phyloP scores from a whole-genome alignment of 2,888 invertebrate genomes.

The Stegana nigrithorax region DNA sequence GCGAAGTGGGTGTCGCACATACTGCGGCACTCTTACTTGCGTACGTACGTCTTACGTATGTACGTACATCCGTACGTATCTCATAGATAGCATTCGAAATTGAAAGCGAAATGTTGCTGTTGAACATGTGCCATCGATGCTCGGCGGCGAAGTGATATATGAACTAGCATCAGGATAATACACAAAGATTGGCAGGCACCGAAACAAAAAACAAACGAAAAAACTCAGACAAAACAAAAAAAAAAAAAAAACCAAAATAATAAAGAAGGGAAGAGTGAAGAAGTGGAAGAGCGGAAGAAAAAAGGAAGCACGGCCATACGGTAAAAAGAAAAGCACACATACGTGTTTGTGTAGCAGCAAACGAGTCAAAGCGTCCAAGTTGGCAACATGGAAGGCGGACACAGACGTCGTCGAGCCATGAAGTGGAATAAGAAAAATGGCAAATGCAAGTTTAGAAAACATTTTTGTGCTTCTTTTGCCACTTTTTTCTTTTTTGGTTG shows the following conservation, averaged over 20 bases:
- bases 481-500: background rate
- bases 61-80: slow-evolving; percentile 8
- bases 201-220: slow-evolving; percentile 14
- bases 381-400: slow-evolving; percentile 16
- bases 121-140: slow-evolving; percentile 48
- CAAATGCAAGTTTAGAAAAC: slow-evolving; percentile 20
- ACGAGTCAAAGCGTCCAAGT: background rate
- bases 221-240: background rate
- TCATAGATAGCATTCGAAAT: slow-evolving; percentile 55
- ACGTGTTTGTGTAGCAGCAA: too few relatives aligned
- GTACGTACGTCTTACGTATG: background rate
- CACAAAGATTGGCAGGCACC: slow-evolving; percentile 22
- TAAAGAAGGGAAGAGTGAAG: background rate
- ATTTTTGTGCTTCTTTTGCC: too few relatives aligned
- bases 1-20: slow-evolving; percentile 4
- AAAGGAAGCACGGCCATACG: too few relatives aligned
- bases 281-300: too few relatives aligned
- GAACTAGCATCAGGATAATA: slow-evolving; percentile 49
- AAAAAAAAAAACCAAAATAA: background rate
- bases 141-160: slow-evolving; percentile 46
- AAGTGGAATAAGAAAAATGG: slow-evolving; percentile 25
- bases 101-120: slow-evolving; percentile 59
- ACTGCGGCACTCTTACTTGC: background rate
- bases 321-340: too few relatives aligned
- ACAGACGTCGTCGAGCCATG: slow-evolving; percentile 18